Evolutionary conservation across 1,140 invertebrate genomes (phyloP).

Genomic region (Pteromalus puparum): DNA sequence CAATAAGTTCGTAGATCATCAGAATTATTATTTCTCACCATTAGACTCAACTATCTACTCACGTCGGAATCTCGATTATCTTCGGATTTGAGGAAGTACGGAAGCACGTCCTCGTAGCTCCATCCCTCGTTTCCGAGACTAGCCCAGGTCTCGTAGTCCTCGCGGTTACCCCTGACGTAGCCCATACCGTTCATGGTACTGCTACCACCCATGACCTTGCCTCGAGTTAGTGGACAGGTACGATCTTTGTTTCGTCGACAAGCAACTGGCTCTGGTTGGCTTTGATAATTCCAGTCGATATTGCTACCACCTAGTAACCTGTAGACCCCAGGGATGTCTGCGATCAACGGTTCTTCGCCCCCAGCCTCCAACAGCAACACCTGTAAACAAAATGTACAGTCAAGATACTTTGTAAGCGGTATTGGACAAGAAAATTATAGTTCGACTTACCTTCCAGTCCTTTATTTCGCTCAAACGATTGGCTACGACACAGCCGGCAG

Average conservation of each 20-base stretch:
- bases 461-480: constrained; percentile 79
- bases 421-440: too few species aligned
- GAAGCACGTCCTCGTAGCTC: constrained; percentile 85
- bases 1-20: too few species aligned
- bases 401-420: too few species aligned
- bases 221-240: constrained; percentile 57
- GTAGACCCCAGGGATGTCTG: constrained; percentile 57
- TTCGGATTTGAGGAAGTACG: constrained; percentile 87
- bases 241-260: constrained; percentile 68
- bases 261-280: constrained; percentile 75
- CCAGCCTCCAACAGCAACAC: constrained; percentile 75
- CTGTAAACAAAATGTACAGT: constrained; percentile 40
- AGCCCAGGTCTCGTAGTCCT: constrained; percentile 92
- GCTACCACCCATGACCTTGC: constrained; percentile 22
- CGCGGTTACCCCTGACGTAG: constrained; percentile 61
- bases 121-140: constrained; percentile 83
- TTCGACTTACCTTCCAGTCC: constrained; percentile 69
- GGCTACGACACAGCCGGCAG: constrained; percentile 86
- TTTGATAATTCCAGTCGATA: constrained; percentile 55
- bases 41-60: constrained; percentile 54
- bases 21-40: too few species aligned
- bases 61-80: constrained; percentile 83
- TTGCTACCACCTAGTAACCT: constrained; percentile 28
- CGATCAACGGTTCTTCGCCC: constrained; percentile 60
- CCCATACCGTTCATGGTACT: constrained; percentile 7